Evolutionary conservation across 2,797 vertebrate genomes (phyloP), one percentile per base, ranked within the genome.

Genomic region (Zenarchopterus dispar): DNA sequence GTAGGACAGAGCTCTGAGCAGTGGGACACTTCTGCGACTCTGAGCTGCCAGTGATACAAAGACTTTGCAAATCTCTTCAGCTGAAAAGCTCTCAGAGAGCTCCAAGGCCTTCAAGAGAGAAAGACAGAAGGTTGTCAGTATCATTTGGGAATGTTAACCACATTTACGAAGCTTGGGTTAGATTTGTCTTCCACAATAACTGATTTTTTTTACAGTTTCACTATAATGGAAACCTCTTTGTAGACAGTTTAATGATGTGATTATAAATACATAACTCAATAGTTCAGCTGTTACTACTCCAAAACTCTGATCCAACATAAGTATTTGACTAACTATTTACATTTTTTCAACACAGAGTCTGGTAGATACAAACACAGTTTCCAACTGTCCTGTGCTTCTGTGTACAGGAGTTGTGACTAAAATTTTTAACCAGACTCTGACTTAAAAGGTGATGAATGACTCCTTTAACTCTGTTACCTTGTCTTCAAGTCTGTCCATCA

Each of bases 1-100:
- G 85, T 97, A 97, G 18, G 95, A 97, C 56, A 97, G n/a, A 8
- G 96, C 96, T 23, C 96, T 90, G 55, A 99, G 92, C 70, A 99
- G 82, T 0, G 96, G 92, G 45, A 99, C 85, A 0, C 92, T 92
- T 45, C 97, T 94, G 0, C 94, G 93, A 57, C 84, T 91, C 84
- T 94, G 94, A 53, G 82, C 46, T 0, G 95, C 96, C 67, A 98
- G 56, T 0, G 92, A 86, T 19, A 93, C 1, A 0, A 81, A 90
- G 57, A 96, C 81, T 62, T 59, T 95, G 22, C 94, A 85, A 56
- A 95, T 93, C 3, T 98, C 96, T 0, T 95, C 93, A 0, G 92
- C 83, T 9, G 81, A 84, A 50, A 97, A 97, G 11, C 85, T 59
- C 48, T 96, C 96, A 0, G 94, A 93, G 1, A 96, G 85, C 83